Evolutionary conservation across 2,113 vertebrate species (phyloP).

Genomic region (Bos indicus): DNA sequence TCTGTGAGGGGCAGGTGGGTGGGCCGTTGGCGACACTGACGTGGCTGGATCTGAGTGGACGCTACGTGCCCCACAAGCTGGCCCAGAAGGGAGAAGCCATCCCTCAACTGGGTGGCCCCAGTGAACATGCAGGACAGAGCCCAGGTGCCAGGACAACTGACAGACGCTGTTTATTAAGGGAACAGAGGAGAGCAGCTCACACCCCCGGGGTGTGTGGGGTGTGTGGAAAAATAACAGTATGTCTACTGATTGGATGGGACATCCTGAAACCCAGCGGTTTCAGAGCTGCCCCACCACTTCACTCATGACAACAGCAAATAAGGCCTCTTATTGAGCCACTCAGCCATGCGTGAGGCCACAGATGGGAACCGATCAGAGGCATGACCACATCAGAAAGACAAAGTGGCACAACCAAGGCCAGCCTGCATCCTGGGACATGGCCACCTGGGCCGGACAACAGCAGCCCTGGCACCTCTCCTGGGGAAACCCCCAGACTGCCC

Average conservation of each 20-base stretch:
- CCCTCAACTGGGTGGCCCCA: background rate
- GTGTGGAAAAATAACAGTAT: background rate
- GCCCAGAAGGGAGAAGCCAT: background rate
- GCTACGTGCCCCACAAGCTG: fast-evolving
- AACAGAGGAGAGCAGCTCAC: background rate
- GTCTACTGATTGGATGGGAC: background rate
- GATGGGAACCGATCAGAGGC: background rate
- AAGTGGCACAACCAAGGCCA: background rate
- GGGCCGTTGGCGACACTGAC: background rate
- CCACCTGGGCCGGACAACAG: background rate
- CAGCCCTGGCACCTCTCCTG: background rate
- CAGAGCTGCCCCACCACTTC: background rate
- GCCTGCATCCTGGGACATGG: background rate
- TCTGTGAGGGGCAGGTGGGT: background rate
- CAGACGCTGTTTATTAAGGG: background rate
- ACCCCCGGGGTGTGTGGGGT: background rate
- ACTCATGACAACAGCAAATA: background rate
- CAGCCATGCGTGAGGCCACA: background rate
- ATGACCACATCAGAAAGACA: background rate
- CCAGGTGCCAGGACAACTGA: background rate
- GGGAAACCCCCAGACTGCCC: background rate
- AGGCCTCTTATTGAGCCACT: background rate
- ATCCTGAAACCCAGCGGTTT: background rate
- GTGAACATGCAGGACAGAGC: background rate
- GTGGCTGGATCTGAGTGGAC: background rate